phyloP scores from a whole-genome alignment of 2,797 vertebrate genomes.

The Lates japonicus region DNA sequence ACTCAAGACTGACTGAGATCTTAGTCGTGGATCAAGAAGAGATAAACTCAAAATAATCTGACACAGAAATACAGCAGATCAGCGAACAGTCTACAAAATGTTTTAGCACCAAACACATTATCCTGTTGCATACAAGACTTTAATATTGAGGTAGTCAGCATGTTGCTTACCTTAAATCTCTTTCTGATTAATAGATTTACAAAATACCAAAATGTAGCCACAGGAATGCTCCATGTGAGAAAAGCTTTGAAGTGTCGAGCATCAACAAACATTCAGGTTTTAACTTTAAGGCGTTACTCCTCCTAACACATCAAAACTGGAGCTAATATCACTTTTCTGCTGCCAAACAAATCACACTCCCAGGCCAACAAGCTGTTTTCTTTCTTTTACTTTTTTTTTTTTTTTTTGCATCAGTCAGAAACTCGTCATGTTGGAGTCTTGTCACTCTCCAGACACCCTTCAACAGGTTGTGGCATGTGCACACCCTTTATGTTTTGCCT shows the following conservation, averaged over 20 bases:
- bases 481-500: conserved; percentile 48
- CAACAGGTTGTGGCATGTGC: conserved; percentile 63
- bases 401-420: conserved; percentile 21
- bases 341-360: background rate
- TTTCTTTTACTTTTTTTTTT: background rate
- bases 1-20: background rate
- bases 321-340: background rate
- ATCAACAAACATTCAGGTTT: background rate
- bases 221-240: conserved; percentile 21
- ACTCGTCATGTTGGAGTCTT: conserved; percentile 36
- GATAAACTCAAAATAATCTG: background rate
- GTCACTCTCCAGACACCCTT: conserved; percentile 39
- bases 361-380: background rate
- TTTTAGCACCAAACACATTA: background rate
- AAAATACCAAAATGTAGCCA: conserved; percentile 23
- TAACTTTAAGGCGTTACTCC: background rate
- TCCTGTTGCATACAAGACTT: background rate
- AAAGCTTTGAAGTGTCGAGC: background rate
- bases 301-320: background rate
- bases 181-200: conserved; percentile 13
- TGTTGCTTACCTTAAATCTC: background rate
- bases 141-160: background rate
- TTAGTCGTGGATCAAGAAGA: background rate
- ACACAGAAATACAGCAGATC: background rate
- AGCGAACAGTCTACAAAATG: background rate